A percentile compares a stretch with the other conserved stretches of the same genome.
phyloP scores from a whole-genome alignment of 1,140 invertebrate genomes.

The Aphaenogaster floridana region DNA sequence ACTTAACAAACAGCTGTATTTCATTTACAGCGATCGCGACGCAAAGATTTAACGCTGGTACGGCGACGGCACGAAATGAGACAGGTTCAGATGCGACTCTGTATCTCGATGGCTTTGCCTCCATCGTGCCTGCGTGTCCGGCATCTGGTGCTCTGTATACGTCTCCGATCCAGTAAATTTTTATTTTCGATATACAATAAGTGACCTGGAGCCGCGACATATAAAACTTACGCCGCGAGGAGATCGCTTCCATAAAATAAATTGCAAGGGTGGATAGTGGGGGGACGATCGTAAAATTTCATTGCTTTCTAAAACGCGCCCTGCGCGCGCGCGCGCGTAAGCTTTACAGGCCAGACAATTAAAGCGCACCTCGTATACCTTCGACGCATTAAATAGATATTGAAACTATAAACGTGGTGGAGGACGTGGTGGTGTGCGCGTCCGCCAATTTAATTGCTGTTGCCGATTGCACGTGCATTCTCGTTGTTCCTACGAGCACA shows the following conservation, averaged over 20 bases:
- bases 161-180: constrained; percentile 38
- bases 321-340: constrained; percentile 21
- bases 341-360: constrained; percentile 49
- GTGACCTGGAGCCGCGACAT: neutral
- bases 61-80: neutral
- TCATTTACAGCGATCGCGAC: neutral
- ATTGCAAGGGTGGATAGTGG: constrained; percentile 6
- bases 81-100: neutral
- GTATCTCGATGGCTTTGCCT: neutral
- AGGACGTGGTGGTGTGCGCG: neutral
- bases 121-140: neutral
- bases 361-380: constrained; percentile 42
- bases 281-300: constrained; percentile 51
- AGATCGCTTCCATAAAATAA: constrained; percentile 58
- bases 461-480: constrained; percentile 13
- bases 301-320: constrained; percentile 60
- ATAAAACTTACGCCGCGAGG: constrained; percentile 49
- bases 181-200: constrained; percentile 62
- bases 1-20: constrained; percentile 25
- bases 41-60: neutral
- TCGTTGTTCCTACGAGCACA: constrained; percentile 19
- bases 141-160: constrained; percentile 6
- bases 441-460: constrained; percentile 34
- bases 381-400: constrained; percentile 56
- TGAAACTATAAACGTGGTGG: constrained; percentile 40